These are phyloP conservation scores for Oncorhynchus clarkii DNA, from an alignment of 2,113 vertebrate species.

Conservation along the genomic window DNA sequence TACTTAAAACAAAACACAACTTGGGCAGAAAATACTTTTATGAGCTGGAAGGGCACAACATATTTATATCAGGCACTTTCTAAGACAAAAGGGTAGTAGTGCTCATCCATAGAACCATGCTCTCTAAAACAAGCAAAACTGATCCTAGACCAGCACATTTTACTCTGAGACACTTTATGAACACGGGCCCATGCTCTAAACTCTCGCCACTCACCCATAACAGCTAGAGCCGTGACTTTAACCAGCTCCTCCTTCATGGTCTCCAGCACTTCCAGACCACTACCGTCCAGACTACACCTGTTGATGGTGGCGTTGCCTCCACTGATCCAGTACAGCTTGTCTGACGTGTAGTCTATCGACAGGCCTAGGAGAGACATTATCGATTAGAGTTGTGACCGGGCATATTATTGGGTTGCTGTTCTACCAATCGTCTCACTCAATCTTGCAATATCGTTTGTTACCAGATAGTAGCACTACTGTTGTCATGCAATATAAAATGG, in stretches of 20 bases:
- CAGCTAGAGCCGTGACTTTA: conserved; percentile 83
- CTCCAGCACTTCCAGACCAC: conserved; percentile 84
- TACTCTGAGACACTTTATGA: too few relatives aligned
- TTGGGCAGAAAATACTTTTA: too few relatives aligned
- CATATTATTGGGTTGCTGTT: not conserved
- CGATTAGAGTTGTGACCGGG: not conserved
- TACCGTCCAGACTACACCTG: conserved; percentile 84
- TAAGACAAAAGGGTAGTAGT: too few relatives aligned
- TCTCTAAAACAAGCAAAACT: too few relatives aligned
- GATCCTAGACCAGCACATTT: too few relatives aligned
- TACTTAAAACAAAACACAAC: too few relatives aligned
- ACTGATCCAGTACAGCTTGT: conserved; percentile 88
- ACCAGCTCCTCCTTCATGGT: conserved; percentile 84
- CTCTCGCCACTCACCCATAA: conserved; percentile 81
- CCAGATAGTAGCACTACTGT: not conserved
- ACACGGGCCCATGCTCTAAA: too few relatives aligned
- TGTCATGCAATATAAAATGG: not conserved
- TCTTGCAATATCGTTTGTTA: not conserved
- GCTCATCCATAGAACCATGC: too few relatives aligned
- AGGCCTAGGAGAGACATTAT: conserved; percentile 68
- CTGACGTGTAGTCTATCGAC: conserved; percentile 81
- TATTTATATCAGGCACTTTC: too few relatives aligned
- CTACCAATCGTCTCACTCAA: not conserved
- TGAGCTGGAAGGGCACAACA: too few relatives aligned
- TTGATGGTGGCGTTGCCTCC: conserved; percentile 87